Conservation (phyloP, 2,888 invertebrate species). For the Serripes groenlandicus region DNA sequence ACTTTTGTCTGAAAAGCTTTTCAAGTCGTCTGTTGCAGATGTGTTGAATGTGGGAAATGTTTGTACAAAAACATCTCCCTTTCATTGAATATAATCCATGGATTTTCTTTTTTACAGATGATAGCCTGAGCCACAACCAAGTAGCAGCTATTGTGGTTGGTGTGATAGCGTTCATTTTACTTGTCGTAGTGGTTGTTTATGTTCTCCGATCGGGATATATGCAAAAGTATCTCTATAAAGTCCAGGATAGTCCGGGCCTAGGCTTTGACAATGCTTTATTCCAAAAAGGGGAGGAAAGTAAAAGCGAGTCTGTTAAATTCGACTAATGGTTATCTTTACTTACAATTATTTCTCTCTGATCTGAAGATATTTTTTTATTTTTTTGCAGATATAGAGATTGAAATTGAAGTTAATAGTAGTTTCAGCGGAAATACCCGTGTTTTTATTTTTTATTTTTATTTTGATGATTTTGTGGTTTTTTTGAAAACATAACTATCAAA, state of each 20-base stretch:
- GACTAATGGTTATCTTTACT: neutral
- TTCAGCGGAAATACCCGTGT: too few relatives aligned
- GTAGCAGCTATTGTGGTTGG: slow-evolving; percentile 41
- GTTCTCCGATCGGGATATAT: slow-evolving; percentile 16
- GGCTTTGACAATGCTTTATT: slow-evolving; percentile 64
- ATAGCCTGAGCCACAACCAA: slow-evolving; percentile 31
- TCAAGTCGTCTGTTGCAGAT: too few relatives aligned
- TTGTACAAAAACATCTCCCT: too few relatives aligned
- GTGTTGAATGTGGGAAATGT: too few relatives aligned
- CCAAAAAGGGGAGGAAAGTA: slow-evolving; percentile 32
- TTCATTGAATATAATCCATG: neutral
- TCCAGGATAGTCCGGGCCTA: slow-evolving; percentile 13
- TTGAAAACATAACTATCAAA: too few relatives aligned
- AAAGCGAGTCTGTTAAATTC: slow-evolving; percentile 16
- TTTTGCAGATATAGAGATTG: too few relatives aligned
- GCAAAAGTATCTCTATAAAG: slow-evolving; percentile 5
- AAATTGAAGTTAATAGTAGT: too few relatives aligned
- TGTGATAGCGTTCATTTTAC: slow-evolving; percentile 23
- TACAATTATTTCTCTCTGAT: too few relatives aligned
- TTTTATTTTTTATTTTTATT: too few relatives aligned
- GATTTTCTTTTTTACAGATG: neutral
- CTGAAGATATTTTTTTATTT: too few relatives aligned
- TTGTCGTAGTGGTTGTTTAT: slow-evolving; percentile 31
- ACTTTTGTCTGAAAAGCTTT: too few relatives aligned
- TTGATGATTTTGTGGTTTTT: too few relatives aligned